Conservation (phyloP, 2,113 vertebrate species). For the Apistogramma diplotaenia region DNA sequence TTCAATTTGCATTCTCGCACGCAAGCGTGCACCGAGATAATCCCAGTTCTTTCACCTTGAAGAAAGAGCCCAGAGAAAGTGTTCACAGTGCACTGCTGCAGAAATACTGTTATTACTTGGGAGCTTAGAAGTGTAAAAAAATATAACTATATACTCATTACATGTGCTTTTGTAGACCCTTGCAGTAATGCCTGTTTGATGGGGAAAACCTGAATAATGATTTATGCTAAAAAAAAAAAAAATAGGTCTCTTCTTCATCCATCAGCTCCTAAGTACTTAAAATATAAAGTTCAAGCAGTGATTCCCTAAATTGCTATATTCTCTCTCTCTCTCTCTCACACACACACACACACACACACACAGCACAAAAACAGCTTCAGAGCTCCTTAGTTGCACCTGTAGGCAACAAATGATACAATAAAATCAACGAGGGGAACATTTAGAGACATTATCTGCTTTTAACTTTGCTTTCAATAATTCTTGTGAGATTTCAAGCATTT, state of each 20-base stretch:
- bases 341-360: too few relatives aligned
- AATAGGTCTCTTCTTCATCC: not conserved
- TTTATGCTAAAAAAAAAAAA: not conserved
- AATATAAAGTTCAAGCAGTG: not conserved
- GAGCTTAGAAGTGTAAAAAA: not conserved
- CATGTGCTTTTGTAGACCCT: not conserved
- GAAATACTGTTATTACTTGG: not conserved
- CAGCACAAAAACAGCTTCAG: not conserved
- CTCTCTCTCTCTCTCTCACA: too few relatives aligned
- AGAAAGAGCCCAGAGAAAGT: not conserved
- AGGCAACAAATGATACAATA: not conserved
- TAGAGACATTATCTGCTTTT: not conserved
- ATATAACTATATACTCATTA: conserved; percentile 4
- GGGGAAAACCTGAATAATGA: not conserved
- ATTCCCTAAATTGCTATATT: not conserved
- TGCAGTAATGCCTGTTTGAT: not conserved
- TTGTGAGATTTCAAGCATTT: not conserved
- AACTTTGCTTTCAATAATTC: not conserved
- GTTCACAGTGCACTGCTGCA: not conserved
- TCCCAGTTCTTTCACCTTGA: not conserved
- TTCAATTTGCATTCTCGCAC: not conserved
- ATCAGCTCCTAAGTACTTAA: not conserved
- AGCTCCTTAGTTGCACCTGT: not conserved
- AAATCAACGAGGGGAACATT: conserved; percentile 19
- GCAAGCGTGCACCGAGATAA: not conserved